These are phyloP conservation scores for Dasypus novemcinctus DNA, from an alignment of 2,113 vertebrate species.

Conservation along the genomic window DNA sequence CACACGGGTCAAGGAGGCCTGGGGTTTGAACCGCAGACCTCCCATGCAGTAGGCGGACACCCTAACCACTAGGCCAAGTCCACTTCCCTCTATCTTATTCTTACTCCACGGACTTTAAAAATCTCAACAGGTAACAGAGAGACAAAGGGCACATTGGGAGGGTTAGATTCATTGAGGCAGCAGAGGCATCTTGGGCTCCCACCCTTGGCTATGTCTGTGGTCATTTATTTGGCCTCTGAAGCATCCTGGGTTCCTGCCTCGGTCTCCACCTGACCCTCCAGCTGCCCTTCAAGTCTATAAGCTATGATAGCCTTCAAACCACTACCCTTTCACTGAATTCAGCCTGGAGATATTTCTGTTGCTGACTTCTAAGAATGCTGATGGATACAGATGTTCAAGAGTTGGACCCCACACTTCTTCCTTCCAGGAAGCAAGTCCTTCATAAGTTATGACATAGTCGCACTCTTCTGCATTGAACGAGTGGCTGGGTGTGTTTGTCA, in stretches of 20 bases:
- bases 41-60: too few relatives aligned
- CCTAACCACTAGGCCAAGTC: too few relatives aligned
- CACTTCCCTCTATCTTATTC: too few relatives aligned
- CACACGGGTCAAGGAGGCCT: too few relatives aligned
- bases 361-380: background rate
- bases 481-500: background rate
- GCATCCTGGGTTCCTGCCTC: background rate
- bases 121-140: background rate
- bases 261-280: background rate
- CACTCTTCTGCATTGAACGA: background rate
- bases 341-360: background rate
- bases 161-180: background rate
- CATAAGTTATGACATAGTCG: background rate
- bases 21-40: too few relatives aligned
- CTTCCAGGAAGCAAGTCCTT: background rate
- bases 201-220: background rate
- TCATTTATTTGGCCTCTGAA: background rate
- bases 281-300: background rate
- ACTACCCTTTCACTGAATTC: background rate
- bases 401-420: background rate
- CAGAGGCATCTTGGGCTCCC: accelerated
- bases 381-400: background rate
- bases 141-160: background rate
- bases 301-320: background rate
- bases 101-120: background rate